Evolutionary conservation across 2,888 invertebrate species (phyloP).

Genomic region (Melieria picta): DNA sequence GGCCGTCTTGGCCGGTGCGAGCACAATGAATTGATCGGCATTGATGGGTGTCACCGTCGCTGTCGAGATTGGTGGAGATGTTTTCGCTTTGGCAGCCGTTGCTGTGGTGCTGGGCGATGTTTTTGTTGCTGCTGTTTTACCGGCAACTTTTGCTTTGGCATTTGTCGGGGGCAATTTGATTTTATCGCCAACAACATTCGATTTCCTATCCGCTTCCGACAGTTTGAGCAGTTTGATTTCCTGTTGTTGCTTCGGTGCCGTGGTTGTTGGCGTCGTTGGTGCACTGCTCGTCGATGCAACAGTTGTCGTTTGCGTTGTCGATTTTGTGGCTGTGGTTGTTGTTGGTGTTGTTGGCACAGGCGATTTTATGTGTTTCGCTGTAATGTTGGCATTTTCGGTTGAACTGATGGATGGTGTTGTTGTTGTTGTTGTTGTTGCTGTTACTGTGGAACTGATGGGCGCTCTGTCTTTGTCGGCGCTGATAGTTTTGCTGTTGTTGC

Average conservation of each 20-base stretch:
- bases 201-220: constrained; percentile 38
- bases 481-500: constrained; percentile 40
- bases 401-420: constrained; percentile 43
- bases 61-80: constrained; percentile 35
- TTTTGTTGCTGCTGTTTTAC: constrained; percentile 27
- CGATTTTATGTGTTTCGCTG: constrained; percentile 39
- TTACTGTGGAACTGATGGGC: constrained; percentile 39
- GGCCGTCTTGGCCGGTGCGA: constrained; percentile 54
- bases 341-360: constrained; percentile 38
- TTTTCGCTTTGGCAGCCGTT: constrained; percentile 39
- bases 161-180: constrained; percentile 30
- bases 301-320: constrained; percentile 51
- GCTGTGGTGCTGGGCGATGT: constrained; percentile 39
- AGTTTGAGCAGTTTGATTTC: constrained; percentile 34
- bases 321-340: constrained; percentile 38
- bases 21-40: constrained; percentile 59
- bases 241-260: constrained; percentile 37
- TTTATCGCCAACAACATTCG: constrained; percentile 7
- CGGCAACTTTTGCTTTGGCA: constrained; percentile 17
- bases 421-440: constrained; percentile 37
- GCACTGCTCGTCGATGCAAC: constrained; percentile 49
- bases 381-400: constrained; percentile 35
- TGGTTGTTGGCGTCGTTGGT: constrained; percentile 42
- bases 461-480: constrained; percentile 37
- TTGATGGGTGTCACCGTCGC: constrained; percentile 47